These are phyloP conservation scores for Hydractinia echinata DNA, from an alignment of 30 jellyfish, hydroid and myxozoan species.

Conservation along the genomic window DNA sequence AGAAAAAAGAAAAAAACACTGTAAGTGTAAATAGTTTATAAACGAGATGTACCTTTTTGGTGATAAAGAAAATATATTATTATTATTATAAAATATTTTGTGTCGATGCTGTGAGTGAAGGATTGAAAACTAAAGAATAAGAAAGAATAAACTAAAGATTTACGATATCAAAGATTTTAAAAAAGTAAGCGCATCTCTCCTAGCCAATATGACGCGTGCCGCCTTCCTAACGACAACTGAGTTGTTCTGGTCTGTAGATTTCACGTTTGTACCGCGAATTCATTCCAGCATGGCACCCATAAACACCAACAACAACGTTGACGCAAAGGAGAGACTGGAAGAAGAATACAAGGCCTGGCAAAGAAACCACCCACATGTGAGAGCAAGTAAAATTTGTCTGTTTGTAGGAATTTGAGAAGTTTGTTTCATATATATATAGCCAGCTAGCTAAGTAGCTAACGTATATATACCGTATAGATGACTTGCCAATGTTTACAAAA, in stretches of 20 bases:
- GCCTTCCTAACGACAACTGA: background rate
- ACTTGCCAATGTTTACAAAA: too few species aligned
- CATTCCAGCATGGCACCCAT: background rate
- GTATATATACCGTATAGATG: too few species aligned
- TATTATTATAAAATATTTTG: too few species aligned
- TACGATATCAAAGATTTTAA: too few species aligned
- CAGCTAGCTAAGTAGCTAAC: background rate
- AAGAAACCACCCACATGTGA: slow-evolving; percentile 52
- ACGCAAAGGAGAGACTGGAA: slow-evolving; percentile 51
- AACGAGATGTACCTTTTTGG: too few species aligned
- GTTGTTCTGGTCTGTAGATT: background rate
- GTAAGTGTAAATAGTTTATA: too few species aligned
- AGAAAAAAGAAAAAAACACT: too few species aligned
- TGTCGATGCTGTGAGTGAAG: too few species aligned
- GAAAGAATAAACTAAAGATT: too few species aligned
- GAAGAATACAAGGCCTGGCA: slow-evolving; percentile 66
- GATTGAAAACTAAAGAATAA: too few species aligned
- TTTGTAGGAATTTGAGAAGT: background rate
- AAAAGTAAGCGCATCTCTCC: too few species aligned
- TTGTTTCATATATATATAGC: background rate
- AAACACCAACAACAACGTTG: slow-evolving; percentile 17
- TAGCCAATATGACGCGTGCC: background rate
- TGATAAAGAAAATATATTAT: too few species aligned
- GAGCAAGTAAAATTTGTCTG: background rate
- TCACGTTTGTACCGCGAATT: background rate